Evolutionary conservation across 2,113 vertebrate species (phyloP).

Genomic region (Toxotes chatareus): DNA sequence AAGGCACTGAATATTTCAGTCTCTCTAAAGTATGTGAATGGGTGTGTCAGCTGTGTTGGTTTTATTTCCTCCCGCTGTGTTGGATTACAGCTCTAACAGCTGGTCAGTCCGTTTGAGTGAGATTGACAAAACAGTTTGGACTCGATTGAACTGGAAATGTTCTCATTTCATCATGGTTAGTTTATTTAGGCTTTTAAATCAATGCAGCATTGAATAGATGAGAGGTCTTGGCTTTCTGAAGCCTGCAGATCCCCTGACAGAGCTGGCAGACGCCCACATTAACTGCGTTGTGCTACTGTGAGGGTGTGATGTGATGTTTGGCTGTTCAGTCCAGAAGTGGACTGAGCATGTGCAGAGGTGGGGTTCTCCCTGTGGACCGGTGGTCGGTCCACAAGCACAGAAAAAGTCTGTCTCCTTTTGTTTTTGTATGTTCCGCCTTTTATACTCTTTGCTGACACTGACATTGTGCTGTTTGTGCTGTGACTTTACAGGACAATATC

Average conservation of each 20-base stretch:
- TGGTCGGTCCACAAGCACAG: neutral
- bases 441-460: too few relatives aligned
- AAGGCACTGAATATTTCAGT: neutral
- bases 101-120: neutral
- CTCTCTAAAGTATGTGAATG: neutral
- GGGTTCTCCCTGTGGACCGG: neutral
- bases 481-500: too few relatives aligned
- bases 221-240: neutral
- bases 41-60: constrained; percentile 20
- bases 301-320: neutral
- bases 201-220: neutral
- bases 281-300: constrained; percentile 21
- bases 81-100: neutral
- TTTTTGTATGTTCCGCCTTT: too few relatives aligned
- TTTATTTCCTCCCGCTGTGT: constrained; percentile 2
- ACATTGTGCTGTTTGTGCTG: too few relatives aligned
- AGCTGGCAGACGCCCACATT: constrained; percentile 8
- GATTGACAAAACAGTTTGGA: neutral
- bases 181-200: neutral
- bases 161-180: neutral
- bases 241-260: neutral
- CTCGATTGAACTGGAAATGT: neutral
- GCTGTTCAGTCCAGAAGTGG: neutral
- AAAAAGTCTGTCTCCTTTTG: neutral
- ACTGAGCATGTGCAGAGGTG: constrained; percentile 11